Conservation (phyloP, 2,113 vertebrate genomes). For the Caranx melampygus region DNA sequence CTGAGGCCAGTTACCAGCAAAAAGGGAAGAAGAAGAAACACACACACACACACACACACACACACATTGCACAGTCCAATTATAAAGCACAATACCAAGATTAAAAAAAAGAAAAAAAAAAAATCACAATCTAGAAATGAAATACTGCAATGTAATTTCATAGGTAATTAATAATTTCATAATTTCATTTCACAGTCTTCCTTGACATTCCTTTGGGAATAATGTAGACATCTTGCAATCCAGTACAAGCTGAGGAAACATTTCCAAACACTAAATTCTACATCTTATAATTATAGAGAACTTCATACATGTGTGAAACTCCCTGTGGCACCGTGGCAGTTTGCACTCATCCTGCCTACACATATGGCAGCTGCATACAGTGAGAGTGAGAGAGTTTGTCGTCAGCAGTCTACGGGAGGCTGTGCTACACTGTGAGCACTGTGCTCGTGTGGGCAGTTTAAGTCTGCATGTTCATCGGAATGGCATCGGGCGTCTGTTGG, state of each 20-base stretch:
- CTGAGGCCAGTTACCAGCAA: background rate
- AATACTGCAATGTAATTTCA: slow-evolving; percentile 17
- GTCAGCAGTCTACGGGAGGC: slow-evolving; percentile 15
- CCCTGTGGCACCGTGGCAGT: slow-evolving; percentile 13
- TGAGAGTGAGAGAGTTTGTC: slow-evolving; percentile 39
- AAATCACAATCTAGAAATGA: background rate
- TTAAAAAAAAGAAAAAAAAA: slow-evolving; percentile 2
- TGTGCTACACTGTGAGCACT: slow-evolving; percentile 17
- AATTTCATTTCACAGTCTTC: background rate
- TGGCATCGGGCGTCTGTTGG: slow-evolving; percentile 70
- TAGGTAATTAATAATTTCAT: background rate
- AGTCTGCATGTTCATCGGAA: slow-evolving; percentile 64
- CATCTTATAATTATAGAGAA: background rate
- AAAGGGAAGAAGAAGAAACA: slow-evolving; percentile 1
- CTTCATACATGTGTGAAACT: slow-evolving; percentile 25
- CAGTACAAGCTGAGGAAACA: background rate
- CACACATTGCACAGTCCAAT: slow-evolving; percentile 14
- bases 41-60: no score
- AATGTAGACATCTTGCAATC: slow-evolving; percentile 20
- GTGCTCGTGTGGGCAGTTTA: slow-evolving; percentile 63
- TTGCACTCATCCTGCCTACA: slow-evolving; percentile 34
- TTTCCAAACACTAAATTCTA: slow-evolving; percentile 9
- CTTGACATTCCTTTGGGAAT: slow-evolving; percentile 5
- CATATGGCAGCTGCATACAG: slow-evolving; percentile 53
- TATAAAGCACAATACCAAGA: slow-evolving; percentile 6